Evolutionary conservation across 1,140 invertebrate species (phyloP), one percentile per base, ranked within the genome.

Genomic region (Uloborus diversus): DNA sequence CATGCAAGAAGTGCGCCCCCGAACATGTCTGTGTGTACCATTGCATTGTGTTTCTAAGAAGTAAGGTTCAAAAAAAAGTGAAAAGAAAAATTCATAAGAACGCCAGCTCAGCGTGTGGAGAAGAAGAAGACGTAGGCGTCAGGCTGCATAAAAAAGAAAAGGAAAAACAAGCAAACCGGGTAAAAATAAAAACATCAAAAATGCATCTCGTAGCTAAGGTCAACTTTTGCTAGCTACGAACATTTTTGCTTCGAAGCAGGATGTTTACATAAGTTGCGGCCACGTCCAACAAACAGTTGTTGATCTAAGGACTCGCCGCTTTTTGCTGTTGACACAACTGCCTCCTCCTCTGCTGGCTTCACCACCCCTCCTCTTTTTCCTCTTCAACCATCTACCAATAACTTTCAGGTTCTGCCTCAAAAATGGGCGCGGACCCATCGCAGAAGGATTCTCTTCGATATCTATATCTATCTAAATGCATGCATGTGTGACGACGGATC

Each of bases 241-340:
- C 37, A 68, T 47, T 68, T 68, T 68, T 47, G 42, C 37, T 59
- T n/a, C 53, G 68, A 71, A 78, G 73, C 73, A 78, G 73, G 73
- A 78, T 78, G 73, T 78, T 78, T 78, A 78, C 73, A 78, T 78
- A 78, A 78, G 73, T 78, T 78, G 73, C 73, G 73, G 73, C 73
- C 73, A 78, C 73, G 73, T 78, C 73, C 73, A 78, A 78, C 73
- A 78, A 78, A 78, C 73, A 78, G 73, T 78, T 78, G 73, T 78
- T 78, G 73, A 78, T 78, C 73, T 78, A 78, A 78, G 73, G 62
- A 78, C 61, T 56, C 32, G 61, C 73, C 61, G 61, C 49, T 73
- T 73, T 73, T 42, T 20, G 23, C 4, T 78, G 73, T 78, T 78
- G 73, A 78, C 73, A 56, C 73, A 78, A 78, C 73, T 78, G 73